Evolutionary conservation across 2,797 vertebrate species (phyloP).

Genomic region (Columba guinea): DNA sequence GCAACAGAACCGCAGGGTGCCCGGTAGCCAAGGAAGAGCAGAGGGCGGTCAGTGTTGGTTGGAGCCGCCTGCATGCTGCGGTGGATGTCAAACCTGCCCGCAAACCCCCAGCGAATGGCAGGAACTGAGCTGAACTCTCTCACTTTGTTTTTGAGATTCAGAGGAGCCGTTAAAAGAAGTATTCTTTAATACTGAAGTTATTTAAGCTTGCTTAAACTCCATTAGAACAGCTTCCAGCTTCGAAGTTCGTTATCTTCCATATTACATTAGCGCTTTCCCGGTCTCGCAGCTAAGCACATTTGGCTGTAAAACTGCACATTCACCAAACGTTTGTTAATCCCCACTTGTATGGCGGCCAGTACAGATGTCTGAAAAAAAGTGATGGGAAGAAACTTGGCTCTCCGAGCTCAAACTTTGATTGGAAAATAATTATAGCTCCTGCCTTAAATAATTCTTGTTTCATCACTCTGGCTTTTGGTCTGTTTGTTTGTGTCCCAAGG

Average conservation of each 20-base stretch:
- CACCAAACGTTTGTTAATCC: background rate
- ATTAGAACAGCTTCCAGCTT: background rate
- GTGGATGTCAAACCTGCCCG: background rate
- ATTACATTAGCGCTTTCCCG: background rate
- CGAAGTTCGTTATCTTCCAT: background rate
- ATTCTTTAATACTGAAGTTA: background rate
- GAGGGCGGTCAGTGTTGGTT: accelerated
- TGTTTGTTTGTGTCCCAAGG: background rate
- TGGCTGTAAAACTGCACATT: background rate
- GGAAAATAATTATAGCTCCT: background rate
- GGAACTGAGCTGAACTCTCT: background rate
- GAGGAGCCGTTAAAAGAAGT: background rate
- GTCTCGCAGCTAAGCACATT: background rate
- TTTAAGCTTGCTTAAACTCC: background rate
- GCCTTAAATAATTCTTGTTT: background rate
- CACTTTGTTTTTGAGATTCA: background rate
- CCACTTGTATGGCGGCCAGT: background rate
- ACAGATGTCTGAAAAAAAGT: background rate
- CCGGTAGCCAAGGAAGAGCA: accelerated
- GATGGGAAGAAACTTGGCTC: background rate
- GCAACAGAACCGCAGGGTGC: background rate
- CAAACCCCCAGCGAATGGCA: background rate
- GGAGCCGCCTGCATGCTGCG: background rate
- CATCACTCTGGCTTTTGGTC: background rate
- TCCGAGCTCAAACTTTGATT: background rate